phyloP scores from a whole-genome alignment of 2,888 invertebrate species.

The Teleiodes luculella region DNA sequence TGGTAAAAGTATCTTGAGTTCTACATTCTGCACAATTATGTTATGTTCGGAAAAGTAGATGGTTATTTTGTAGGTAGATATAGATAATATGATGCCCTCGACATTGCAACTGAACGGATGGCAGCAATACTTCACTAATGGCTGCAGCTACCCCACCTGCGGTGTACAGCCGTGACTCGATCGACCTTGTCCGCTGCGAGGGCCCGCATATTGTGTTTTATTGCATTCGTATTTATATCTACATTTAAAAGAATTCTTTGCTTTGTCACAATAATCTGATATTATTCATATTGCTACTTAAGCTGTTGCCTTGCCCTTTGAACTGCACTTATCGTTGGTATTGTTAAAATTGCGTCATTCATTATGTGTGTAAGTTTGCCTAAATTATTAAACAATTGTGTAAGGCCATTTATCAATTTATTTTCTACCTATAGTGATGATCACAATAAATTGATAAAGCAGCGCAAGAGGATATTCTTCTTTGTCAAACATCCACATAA shows the following conservation, averaged over 20 bases:
- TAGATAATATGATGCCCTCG: no score
- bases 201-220: slow-evolving; percentile 11
- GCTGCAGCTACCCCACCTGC: slow-evolving; percentile 60
- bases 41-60: background rate
- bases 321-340: no score
- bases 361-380: no score
- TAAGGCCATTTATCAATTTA: no score
- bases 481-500: background rate
- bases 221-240: slow-evolving; percentile 5
- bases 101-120: slow-evolving; percentile 66
- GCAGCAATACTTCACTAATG: slow-evolving; percentile 56
- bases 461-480: background rate
- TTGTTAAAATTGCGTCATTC: no score
- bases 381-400: no score
- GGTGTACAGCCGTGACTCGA: slow-evolving; percentile 60
- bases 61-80: slow-evolving; percentile 12
- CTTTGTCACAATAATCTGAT: background rate
- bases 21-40: no score
- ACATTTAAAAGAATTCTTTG: background rate
- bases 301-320: no score
- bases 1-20: no score
- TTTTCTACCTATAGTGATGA: no score
- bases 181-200: slow-evolving; percentile 52
- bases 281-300: no score
- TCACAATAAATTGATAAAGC: no score